These are phyloP conservation scores for Carlito syrichta DNA, from an alignment of 2,113 vertebrate species.

Conservation along the genomic window DNA sequence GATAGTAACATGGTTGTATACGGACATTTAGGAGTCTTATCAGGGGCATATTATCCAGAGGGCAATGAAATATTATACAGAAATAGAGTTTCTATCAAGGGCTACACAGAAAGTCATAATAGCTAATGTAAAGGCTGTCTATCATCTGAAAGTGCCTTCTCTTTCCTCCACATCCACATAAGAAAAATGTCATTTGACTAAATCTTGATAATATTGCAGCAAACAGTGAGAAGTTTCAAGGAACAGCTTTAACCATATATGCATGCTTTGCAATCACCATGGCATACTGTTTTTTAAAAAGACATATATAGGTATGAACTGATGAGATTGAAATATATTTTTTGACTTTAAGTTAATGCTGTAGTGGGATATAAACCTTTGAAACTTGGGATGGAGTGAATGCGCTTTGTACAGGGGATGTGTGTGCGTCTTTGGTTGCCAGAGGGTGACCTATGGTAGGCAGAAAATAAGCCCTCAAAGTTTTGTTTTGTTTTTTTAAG, in stretches of 20 bases:
- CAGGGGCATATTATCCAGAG: background rate
- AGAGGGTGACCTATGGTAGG: background rate
- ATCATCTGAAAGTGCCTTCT: background rate
- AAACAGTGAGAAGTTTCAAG: background rate
- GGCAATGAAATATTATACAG: background rate
- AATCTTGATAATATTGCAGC: background rate
- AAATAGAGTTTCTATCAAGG: background rate
- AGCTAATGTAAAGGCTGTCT: background rate
- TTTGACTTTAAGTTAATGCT: background rate
- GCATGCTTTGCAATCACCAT: background rate
- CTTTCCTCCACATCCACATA: background rate
- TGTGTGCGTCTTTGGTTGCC: background rate
- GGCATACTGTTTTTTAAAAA: background rate
- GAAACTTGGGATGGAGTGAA: background rate
- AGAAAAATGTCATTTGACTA: background rate
- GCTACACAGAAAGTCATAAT: background rate
- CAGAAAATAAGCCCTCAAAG: background rate
- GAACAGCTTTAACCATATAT: background rate
- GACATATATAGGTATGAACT: background rate
- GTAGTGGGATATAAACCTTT: background rate
- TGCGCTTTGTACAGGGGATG: background rate
- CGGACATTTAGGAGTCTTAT: background rate
- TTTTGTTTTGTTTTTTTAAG: no score
- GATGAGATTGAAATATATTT: background rate
- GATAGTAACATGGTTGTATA: background rate